phyloP scores from a whole-genome alignment of 2,888 invertebrate species.

The Deilephila elpenor region DNA sequence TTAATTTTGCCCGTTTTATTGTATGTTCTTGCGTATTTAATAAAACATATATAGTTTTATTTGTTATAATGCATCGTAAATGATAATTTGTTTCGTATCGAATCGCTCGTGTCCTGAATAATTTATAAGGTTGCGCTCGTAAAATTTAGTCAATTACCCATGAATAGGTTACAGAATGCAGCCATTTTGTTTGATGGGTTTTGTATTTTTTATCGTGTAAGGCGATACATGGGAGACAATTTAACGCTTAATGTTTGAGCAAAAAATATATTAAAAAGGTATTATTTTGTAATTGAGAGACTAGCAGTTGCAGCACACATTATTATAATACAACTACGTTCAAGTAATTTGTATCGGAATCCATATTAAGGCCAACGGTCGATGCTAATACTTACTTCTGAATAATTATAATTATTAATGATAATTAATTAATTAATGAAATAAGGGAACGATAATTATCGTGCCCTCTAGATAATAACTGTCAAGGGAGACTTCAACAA shows the following conservation, averaged over 20 bases:
- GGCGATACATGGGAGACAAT: not conserved
- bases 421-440: no score
- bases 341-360: no score
- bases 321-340: no score
- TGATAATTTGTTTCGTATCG: conserved; percentile 57
- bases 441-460: no score
- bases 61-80: conserved; percentile 45
- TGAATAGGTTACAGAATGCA: not conserved
- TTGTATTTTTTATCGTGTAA: not conserved
- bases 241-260: not conserved
- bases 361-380: no score
- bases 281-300: not conserved
- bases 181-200: not conserved
- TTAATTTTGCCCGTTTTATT: conserved; percentile 70
- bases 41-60: conserved; percentile 43
- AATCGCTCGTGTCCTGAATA: conserved; percentile 37
- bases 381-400: no score
- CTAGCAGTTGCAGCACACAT: not conserved
- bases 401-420: no score
- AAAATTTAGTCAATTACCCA: conserved; percentile 9
- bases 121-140: conserved; percentile 35
- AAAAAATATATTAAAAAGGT: not conserved
- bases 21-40: conserved; percentile 67
- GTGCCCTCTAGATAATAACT: no score
- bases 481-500: no score